phyloP scores from a whole-genome alignment of 2,797 vertebrate species.

The Avahi laniger region DNA sequence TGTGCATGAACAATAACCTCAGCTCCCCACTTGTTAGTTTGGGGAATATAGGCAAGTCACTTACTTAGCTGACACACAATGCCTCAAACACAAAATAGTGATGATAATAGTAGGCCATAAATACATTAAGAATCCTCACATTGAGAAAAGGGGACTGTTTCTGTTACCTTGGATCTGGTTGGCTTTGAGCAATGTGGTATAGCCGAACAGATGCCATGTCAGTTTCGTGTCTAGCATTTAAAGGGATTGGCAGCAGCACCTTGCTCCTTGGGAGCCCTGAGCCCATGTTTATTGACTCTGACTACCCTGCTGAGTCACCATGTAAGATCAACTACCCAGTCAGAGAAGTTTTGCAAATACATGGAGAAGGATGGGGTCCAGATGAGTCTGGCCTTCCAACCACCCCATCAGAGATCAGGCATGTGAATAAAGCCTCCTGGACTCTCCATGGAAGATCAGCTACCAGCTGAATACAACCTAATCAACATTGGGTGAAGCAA shows the following conservation, averaged over 20 bases:
- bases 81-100: neutral
- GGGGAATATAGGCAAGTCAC: neutral
- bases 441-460: too few species aligned
- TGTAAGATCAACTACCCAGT: neutral
- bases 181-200: accelerated
- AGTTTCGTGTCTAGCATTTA: too few species aligned
- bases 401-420: neutral
- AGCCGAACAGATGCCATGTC: neutral
- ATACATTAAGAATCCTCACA: neutral
- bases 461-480: neutral
- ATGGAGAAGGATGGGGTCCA: accelerated
- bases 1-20: neutral
- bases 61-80: neutral
- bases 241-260: neutral
- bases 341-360: neutral
- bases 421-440: too few species aligned
- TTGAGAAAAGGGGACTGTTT: neutral
- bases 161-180: neutral
- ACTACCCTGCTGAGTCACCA: neutral
- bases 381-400: neutral
- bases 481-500: neutral
- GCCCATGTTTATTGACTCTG: neutral
- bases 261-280: neutral
- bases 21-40: neutral
- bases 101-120: neutral